Evolutionary conservation across 2,888 invertebrate genomes (phyloP).

Genomic region (Caenorhabditis sinica): DNA sequence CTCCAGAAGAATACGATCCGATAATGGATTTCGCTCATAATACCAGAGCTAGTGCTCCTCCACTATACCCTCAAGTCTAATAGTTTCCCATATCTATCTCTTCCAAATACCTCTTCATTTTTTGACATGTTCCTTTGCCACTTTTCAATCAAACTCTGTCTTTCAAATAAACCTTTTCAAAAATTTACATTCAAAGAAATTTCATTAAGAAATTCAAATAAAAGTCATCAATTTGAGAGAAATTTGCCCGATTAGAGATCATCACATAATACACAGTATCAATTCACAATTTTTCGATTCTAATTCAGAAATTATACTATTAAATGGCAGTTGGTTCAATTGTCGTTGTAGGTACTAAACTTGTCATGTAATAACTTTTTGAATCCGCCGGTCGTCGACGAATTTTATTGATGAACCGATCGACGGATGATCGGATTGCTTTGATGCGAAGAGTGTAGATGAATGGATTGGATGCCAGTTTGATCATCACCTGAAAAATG

Average conservation of each 20-base stretch:
- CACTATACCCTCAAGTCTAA: slow-evolving; percentile 9
- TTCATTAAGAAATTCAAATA: slow-evolving; percentile 1
- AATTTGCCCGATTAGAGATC: slow-evolving; percentile 20
- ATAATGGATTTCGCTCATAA: slow-evolving; percentile 25
- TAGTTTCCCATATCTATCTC: background rate
- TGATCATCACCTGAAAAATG: slow-evolving; percentile 78
- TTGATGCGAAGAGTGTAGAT: slow-evolving; percentile 82
- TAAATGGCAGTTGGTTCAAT: slow-evolving; percentile 61
- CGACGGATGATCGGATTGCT: slow-evolving; percentile 78
- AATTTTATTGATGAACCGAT: slow-evolving; percentile 65
- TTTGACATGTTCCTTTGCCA: background rate
- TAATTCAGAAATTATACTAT: background rate
- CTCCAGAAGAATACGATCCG: slow-evolving; percentile 50
- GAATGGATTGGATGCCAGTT: slow-evolving; percentile 82
- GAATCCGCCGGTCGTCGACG: slow-evolving; percentile 47
- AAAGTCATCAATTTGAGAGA: slow-evolving; percentile 1
- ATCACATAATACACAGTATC: slow-evolving; percentile 26
- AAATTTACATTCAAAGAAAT: background rate
- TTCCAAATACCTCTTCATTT: background rate
- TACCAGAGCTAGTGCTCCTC: slow-evolving; percentile 9
- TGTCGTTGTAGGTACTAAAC: slow-evolving; percentile 42
- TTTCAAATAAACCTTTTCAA: background rate
- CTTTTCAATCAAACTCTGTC: background rate
- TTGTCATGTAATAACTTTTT: slow-evolving; percentile 41
- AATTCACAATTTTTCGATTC: slow-evolving; percentile 6